These are phyloP conservation scores for Pithecia hirsuta DNA, from an alignment of 2,797 vertebrate species.

Conservation along the genomic window DNA sequence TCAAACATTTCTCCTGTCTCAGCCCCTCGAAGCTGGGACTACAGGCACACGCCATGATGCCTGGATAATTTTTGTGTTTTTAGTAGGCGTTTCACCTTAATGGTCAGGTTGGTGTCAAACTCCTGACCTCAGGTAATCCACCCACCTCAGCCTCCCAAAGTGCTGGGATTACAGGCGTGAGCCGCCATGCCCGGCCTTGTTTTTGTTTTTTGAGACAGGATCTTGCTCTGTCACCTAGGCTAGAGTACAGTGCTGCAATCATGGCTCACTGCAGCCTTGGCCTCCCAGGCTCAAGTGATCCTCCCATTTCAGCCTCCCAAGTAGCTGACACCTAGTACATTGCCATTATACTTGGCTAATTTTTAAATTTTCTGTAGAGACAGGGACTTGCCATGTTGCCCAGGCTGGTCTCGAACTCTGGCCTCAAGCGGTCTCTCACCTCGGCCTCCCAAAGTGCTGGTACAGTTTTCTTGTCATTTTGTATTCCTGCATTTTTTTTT, in stretches of 20 bases:
- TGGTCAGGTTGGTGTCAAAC: not conserved
- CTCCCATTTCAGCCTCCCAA: not conserved
- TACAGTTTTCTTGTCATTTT: not conserved
- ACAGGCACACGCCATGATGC: accelerated
- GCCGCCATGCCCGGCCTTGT: not conserved
- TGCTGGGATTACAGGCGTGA: not conserved
- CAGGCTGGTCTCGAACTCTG: not conserved
- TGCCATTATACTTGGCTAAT: not conserved
- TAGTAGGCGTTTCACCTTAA: not conserved
- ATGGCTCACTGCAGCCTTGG: not conserved
- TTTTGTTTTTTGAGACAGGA: not conserved
- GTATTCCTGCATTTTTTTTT: too few relatives aligned
- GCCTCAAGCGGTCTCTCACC: not conserved
- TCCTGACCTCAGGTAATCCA: not conserved
- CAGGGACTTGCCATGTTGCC: not conserved
- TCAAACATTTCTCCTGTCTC: not conserved
- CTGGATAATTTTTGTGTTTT: not conserved
- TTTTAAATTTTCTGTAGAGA: not conserved
- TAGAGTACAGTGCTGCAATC: not conserved
- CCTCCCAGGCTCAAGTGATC: not conserved
- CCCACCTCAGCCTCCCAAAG: not conserved
- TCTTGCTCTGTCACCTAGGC: not conserved
- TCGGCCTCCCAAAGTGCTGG: not conserved
- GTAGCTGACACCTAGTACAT: not conserved
- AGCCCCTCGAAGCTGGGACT: not conserved